phyloP scores from a whole-genome alignment of 2,113 vertebrate species.

The Zapornia atra region DNA sequence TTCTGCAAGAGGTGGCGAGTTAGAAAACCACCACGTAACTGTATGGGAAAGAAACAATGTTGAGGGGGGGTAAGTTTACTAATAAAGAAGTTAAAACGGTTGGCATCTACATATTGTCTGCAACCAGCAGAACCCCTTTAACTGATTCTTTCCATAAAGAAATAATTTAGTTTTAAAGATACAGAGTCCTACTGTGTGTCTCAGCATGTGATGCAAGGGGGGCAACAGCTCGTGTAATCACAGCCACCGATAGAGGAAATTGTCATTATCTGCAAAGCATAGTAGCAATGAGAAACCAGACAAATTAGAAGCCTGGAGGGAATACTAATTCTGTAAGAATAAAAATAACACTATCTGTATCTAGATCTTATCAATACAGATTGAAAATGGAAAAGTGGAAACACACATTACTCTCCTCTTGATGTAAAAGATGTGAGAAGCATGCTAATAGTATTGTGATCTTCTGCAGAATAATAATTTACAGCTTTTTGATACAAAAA shows the following conservation, averaged over 20 bases:
- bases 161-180: not conserved
- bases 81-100: not conserved
- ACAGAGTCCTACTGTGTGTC: not conserved
- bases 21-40: not conserved
- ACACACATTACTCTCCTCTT: not conserved
- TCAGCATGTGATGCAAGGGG: not conserved
- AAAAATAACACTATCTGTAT: not conserved
- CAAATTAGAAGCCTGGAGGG: not conserved
- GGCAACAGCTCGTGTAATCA: not conserved
- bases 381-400: not conserved
- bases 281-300: not conserved
- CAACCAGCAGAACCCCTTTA: not conserved
- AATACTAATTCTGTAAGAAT: not conserved
- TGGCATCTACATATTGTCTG: not conserved
- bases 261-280: constrained; percentile 6
- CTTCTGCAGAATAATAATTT: not conserved
- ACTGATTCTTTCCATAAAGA: not conserved
- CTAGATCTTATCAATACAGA: not conserved
- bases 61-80: not conserved
- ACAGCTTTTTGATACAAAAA: not conserved
- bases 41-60: not conserved
- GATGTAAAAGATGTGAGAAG: not conserved
- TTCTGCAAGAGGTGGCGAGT: not conserved
- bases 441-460: not conserved
- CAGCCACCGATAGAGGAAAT: not conserved